These are phyloP conservation scores for Aphelinus atriplicis DNA, from an alignment of 1,140 invertebrate genomes.

Conservation along the genomic window DNA sequence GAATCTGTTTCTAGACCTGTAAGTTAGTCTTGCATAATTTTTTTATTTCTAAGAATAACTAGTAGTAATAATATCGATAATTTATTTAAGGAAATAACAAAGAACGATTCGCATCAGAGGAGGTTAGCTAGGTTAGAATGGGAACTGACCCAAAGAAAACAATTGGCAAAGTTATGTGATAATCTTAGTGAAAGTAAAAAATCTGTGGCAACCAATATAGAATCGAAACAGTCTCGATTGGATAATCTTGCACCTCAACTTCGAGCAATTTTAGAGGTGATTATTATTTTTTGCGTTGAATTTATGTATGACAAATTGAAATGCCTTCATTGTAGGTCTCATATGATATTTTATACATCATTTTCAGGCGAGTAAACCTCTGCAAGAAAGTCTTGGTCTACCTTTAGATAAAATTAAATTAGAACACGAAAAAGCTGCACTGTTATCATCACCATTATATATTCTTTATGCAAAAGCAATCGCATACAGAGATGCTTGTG, in stretches of 20 bases:
- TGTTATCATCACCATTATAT: slow-evolving; percentile 86
- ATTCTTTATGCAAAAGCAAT: slow-evolving; percentile 86
- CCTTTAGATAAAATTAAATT: slow-evolving; percentile 80
- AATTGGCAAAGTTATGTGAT: slow-evolving; percentile 80
- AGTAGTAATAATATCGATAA: slow-evolving; percentile 28
- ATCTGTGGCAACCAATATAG: slow-evolving; percentile 78
- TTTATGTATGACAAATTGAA: background rate
- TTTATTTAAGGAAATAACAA: slow-evolving; percentile 71
- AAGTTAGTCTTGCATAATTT: slow-evolving; percentile 55
- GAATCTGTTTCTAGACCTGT: slow-evolving; percentile 76
- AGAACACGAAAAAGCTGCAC: slow-evolving; percentile 78
- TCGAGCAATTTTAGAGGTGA: slow-evolving; percentile 75
- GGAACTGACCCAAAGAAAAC: slow-evolving; percentile 90
- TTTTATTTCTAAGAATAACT: background rate
- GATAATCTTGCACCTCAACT: slow-evolving; percentile 86
- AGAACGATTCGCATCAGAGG: slow-evolving; percentile 79
- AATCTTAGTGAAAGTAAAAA: slow-evolving; percentile 82
- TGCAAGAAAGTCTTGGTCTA: slow-evolving; percentile 88
- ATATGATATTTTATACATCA: slow-evolving; percentile 6
- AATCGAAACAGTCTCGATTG: slow-evolving; percentile 81
- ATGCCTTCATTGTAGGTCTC: no score
- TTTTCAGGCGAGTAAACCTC: slow-evolving; percentile 82
- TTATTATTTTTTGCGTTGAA: slow-evolving; percentile 19
- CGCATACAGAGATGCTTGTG: slow-evolving; percentile 84
- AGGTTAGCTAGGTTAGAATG: slow-evolving; percentile 89